Evolutionary conservation across 2,797 vertebrate genomes (phyloP).

Genomic region (Potorous gilbertii): DNA sequence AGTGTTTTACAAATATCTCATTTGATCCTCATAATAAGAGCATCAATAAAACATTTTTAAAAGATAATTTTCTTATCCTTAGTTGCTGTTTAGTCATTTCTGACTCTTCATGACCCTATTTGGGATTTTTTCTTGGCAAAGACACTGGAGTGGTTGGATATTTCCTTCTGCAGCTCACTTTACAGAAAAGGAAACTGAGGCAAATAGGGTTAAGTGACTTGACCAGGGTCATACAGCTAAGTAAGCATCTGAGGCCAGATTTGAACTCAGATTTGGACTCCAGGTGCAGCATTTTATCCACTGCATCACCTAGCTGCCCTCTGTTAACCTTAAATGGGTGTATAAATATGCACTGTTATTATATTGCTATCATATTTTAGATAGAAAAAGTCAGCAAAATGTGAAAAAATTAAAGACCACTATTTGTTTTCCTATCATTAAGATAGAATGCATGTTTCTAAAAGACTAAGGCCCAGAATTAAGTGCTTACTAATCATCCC

Average conservation of each 20-base stretch:
- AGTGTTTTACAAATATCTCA: neutral
- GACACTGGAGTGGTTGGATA: neutral
- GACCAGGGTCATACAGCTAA: neutral
- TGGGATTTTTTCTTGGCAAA: neutral
- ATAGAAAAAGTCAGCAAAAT: neutral
- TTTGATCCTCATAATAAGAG: neutral
- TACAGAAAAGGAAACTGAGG: neutral
- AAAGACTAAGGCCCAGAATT: neutral
- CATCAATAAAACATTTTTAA: neutral
- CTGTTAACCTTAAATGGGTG: neutral
- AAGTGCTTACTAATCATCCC: neutral
- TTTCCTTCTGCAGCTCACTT: neutral
- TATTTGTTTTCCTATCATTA: neutral
- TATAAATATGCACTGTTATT: neutral
- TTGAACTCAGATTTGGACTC: neutral
- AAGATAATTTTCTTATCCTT: neutral
- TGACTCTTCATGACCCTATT: neutral
- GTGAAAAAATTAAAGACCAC: neutral
- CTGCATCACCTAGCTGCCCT: neutral
- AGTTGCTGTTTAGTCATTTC: neutral
- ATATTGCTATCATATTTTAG: neutral
- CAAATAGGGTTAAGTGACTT: neutral
- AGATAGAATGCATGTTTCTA: neutral
- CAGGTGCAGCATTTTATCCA: neutral
- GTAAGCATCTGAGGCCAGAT: neutral